These are phyloP conservation scores for Psococerastis gibbosa DNA, from an alignment of 2,888 invertebrate genomes.

Conservation along the genomic window DNA sequence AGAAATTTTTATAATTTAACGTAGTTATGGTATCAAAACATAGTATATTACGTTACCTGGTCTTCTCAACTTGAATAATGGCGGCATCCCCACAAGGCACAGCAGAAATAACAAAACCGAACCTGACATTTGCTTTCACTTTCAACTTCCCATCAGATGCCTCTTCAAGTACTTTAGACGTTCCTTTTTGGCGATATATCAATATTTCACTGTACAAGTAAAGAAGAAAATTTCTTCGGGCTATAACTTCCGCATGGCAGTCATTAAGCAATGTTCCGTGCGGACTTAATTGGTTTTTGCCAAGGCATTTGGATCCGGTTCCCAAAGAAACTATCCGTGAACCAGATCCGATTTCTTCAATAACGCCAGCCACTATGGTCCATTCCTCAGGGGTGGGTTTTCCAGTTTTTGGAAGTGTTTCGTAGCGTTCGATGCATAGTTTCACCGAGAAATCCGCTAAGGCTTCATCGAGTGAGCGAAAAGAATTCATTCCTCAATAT, in stretches of 20 bases:
- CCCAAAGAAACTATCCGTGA: conserved; percentile 58
- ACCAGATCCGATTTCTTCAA: conserved; percentile 27
- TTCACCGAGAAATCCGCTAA: conserved; percentile 34
- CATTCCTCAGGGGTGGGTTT: conserved; percentile 61
- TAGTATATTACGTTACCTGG: too few species aligned
- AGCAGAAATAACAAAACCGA: conserved; percentile 73
- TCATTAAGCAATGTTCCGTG: conserved; percentile 62
- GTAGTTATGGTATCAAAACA: too few species aligned
- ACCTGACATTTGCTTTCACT: conserved; percentile 38
- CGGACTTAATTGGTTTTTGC: conserved; percentile 38
- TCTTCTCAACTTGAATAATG: conserved; percentile 51
- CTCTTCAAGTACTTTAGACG: conserved; percentile 20
- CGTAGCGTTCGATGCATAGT: conserved; percentile 39
- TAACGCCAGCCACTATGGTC: conserved; percentile 63
- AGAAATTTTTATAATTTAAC: too few species aligned
- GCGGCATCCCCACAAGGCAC: conserved; percentile 89
- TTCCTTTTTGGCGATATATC: conserved; percentile 21
- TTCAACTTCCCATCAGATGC: conserved; percentile 24
- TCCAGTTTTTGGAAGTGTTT: conserved; percentile 50
- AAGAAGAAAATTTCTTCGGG: conserved; percentile 60
- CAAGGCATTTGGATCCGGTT: conserved; percentile 84
- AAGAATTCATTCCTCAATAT: too few species aligned
- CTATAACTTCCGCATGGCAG: conserved; percentile 74
- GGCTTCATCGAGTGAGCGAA: too few species aligned
- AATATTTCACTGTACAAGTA: conserved; percentile 50